Evolutionary conservation across 1,140 invertebrate species (phyloP).

Genomic region (Ceratitis capitata): DNA sequence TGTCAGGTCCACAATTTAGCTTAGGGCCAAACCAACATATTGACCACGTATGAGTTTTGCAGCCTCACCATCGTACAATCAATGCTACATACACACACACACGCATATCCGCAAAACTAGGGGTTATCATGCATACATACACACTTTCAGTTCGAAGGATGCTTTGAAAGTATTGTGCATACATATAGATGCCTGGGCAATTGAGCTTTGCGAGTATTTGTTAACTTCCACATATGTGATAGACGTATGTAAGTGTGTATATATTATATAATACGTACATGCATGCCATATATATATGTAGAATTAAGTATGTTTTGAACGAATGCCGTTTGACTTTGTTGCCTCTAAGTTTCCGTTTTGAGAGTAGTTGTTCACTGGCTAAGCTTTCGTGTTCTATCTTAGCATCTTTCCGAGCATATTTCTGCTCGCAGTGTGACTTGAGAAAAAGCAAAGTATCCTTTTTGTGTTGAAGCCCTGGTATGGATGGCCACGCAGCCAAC

Average conservation of each 20-base stretch:
- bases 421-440: not conserved
- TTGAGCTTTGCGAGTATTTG: not conserved
- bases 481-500: not conserved
- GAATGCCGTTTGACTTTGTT: slow-evolving; percentile 35
- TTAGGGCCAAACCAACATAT: slow-evolving; percentile 20
- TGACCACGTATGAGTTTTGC: slow-evolving; percentile 24
- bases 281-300: not conserved
- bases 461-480: not conserved
- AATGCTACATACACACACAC: not conserved
- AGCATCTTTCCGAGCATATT: not conserved
- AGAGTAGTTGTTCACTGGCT: slow-evolving; percentile 13
- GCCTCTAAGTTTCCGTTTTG: slow-evolving; percentile 25
- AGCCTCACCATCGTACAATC: not conserved
- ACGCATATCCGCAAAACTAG: not conserved
- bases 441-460: not conserved
- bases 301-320: not conserved
- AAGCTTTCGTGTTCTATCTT: slow-evolving; percentile 27
- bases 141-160: not conserved
- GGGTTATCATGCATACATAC: not conserved
- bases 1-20: not conserved
- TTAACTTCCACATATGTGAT: not conserved
- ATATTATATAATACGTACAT: too few relatives aligned
- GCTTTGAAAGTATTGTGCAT: not conserved
- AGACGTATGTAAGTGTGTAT: not conserved
- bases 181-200: not conserved